Conservation (phyloP, 2,113 vertebrate genomes). For the Alosa alosa region DNA sequence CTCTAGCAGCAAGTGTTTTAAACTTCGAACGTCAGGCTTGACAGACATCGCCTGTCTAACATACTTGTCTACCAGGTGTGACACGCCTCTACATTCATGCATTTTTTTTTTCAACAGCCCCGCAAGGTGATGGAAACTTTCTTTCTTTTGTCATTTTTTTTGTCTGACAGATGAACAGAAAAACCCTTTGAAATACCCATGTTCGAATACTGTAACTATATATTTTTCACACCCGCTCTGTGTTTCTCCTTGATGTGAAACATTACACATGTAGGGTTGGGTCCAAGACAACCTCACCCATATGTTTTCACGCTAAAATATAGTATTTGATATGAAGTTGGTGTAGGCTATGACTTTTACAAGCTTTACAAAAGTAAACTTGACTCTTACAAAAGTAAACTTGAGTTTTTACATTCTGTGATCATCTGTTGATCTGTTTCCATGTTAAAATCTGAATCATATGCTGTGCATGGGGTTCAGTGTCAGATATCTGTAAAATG, state of each 20-base stretch:
- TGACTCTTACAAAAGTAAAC: no score
- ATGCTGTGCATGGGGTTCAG: not conserved
- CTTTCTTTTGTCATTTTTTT: constrained; percentile 19
- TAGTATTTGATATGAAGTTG: not conserved
- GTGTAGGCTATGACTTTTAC: not conserved
- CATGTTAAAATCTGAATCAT: not conserved
- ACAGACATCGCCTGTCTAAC: constrained; percentile 40
- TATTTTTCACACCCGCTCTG: not conserved
- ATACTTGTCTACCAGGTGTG: constrained; percentile 44
- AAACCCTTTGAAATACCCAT: constrained; percentile 37
- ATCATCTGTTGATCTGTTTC: no score
- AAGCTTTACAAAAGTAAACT: no score
- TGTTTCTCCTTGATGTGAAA: not conserved
- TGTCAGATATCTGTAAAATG: not conserved
- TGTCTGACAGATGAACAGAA: not conserved
- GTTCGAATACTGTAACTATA: not conserved
- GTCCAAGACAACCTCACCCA: not conserved
- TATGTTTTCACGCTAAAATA: not conserved
- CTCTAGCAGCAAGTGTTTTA: constrained; percentile 47
- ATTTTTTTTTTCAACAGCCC: not conserved
- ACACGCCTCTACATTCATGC: constrained; percentile 45
- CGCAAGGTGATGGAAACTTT: constrained; percentile 42
- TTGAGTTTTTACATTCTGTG: no score
- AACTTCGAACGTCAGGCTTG: constrained; percentile 35
- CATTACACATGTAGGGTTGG: not conserved